Percentiles rank a stretch among this genome's conserved stretches.
Conservation (phyloP, 2,797 vertebrate species). For the Gymnoscopelus braueri region DNA sequence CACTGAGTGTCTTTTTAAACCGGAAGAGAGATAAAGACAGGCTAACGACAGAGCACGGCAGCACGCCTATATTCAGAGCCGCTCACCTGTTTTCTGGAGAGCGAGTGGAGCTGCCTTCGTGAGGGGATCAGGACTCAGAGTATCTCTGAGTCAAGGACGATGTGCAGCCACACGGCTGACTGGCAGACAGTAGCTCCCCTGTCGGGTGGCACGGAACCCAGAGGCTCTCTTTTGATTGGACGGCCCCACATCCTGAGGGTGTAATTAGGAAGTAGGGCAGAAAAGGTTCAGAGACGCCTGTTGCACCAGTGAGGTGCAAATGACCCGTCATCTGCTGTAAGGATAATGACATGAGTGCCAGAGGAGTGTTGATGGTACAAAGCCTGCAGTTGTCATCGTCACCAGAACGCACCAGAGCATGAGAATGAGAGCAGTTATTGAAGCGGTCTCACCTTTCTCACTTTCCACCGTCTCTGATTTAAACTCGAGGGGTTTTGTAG, state of each 20-base stretch:
- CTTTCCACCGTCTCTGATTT: constrained; percentile 14
- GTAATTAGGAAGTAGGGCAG: constrained; percentile 74
- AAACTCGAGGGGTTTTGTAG: background rate
- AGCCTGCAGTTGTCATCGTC: constrained; percentile 52
- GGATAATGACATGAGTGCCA: constrained; percentile 60
- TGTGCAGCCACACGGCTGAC: constrained; percentile 43
- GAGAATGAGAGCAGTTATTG: constrained; percentile 28
- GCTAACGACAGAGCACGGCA: constrained; percentile 8
- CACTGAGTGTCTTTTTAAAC: constrained; percentile 35
- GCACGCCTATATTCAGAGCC: constrained; percentile 3
- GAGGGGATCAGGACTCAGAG: constrained; percentile 8
- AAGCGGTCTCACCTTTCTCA: constrained; percentile 33
- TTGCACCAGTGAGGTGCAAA: constrained; percentile 69
- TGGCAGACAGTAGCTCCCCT: constrained; percentile 50
- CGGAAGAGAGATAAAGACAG: constrained; percentile 25
- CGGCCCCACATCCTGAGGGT: constrained; percentile 64
- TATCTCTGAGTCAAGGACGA: constrained; percentile 20
- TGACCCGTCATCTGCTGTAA: constrained; percentile 70
- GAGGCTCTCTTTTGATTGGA: constrained; percentile 49
- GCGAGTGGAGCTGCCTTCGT: constrained; percentile 18
- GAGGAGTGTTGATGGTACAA: constrained; percentile 59
- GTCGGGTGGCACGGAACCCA: constrained; percentile 38
- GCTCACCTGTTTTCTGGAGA: constrained; percentile 34
- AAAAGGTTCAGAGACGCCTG: constrained; percentile 62
- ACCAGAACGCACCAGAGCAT: constrained; percentile 34